These are phyloP conservation scores for Achatina immaculata DNA, from an alignment of 1,140 invertebrate genomes.

Conservation along the genomic window DNA sequence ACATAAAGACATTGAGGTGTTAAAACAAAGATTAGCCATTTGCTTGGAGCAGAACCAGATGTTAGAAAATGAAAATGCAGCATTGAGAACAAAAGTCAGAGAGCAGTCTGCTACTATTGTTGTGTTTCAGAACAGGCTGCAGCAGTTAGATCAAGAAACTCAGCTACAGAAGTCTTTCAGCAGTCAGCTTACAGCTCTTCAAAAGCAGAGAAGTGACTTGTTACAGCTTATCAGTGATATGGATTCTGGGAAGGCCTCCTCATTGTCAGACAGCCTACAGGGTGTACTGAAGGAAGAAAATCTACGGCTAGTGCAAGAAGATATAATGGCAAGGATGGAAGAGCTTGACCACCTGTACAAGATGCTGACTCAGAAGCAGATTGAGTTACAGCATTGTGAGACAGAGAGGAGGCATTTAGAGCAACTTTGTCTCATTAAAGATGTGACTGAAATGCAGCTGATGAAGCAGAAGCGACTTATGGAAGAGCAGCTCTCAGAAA, in stretches of 20 bases:
- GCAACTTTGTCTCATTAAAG: slow-evolving; percentile 59
- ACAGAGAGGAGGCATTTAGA: slow-evolving; percentile 56
- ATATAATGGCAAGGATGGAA: slow-evolving; percentile 54
- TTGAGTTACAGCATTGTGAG: slow-evolving; percentile 45
- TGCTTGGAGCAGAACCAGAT: slow-evolving; percentile 54
- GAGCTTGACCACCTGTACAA: slow-evolving; percentile 47
- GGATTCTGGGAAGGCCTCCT: slow-evolving; percentile 14
- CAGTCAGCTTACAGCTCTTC: slow-evolving; percentile 58
- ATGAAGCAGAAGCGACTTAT: slow-evolving; percentile 63
- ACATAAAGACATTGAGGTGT: background rate
- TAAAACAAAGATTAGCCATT: slow-evolving; percentile 24
- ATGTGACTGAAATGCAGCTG: slow-evolving; percentile 60
- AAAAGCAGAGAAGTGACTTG: slow-evolving; percentile 62
- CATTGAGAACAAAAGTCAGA: slow-evolving; percentile 50
- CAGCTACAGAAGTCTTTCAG: slow-evolving; percentile 3
- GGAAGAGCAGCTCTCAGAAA: slow-evolving; percentile 60
- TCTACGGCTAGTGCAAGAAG: slow-evolving; percentile 40
- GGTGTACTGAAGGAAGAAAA: slow-evolving; percentile 15
- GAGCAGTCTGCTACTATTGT: slow-evolving; percentile 60
- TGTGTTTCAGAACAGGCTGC: slow-evolving; percentile 47
- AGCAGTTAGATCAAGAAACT: slow-evolving; percentile 32
- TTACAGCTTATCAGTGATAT: slow-evolving; percentile 38
- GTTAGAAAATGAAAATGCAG: slow-evolving; percentile 56
- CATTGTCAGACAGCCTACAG: background rate
- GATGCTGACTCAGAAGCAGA: slow-evolving; percentile 50